phyloP scores from a whole-genome alignment of 2,113 vertebrate species.

The Benitochromis conjunctus region DNA sequence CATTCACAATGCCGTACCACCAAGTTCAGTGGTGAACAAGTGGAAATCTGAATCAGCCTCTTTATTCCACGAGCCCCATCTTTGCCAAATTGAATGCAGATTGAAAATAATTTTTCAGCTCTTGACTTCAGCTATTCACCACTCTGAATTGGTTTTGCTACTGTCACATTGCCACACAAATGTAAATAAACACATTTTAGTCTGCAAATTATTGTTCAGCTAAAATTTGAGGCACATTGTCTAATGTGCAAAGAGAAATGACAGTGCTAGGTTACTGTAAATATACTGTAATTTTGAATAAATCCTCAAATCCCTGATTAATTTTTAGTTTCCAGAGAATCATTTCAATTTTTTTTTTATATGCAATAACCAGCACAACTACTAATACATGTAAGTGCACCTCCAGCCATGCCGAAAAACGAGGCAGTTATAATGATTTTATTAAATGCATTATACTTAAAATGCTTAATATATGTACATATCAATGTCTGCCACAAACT shows the following conservation, averaged over 20 bases:
- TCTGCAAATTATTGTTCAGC: conserved; percentile 38
- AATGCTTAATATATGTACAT: conserved; percentile 1
- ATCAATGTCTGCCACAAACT: not conserved
- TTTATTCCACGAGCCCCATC: conserved; percentile 93
- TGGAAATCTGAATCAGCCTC: conserved; percentile 91
- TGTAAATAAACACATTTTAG: conserved; percentile 79
- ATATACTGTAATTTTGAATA: not conserved
- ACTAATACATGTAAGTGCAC: not conserved
- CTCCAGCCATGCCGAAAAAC: not conserved
- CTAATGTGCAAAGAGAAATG: not conserved
- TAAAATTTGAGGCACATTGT: conserved; percentile 2
- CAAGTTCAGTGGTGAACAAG: conserved; percentile 93
- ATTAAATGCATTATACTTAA: not conserved
- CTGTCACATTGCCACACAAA: conserved; percentile 80
- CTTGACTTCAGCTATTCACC: conserved; percentile 94
- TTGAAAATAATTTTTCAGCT: conserved; percentile 97
- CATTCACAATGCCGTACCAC: conserved; percentile 84
- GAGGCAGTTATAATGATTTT: not conserved
- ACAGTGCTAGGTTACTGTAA: not conserved
- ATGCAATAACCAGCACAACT: not conserved
- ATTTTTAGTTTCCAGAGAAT: not conserved
- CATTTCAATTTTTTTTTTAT: not conserved
- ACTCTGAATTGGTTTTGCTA: conserved; percentile 80
- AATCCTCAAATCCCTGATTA: not conserved
- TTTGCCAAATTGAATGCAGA: conserved; percentile 98